phyloP scores from a whole-genome alignment of 2,888 invertebrate species.

The Diachrysia chrysitis region DNA sequence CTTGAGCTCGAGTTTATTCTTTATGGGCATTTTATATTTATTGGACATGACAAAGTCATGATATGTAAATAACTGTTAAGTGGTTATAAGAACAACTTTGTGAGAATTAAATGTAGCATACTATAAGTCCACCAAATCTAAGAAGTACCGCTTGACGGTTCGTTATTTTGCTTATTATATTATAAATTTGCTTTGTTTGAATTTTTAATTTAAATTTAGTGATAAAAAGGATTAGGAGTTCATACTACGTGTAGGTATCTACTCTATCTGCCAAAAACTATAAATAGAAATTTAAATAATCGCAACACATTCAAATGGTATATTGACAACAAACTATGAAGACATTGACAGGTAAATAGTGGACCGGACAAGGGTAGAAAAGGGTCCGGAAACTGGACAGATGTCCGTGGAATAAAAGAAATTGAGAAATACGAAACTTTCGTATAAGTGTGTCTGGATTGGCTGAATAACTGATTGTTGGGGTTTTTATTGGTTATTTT shows the following conservation, averaged over 20 bases:
- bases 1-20: background rate
- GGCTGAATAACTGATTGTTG: slow-evolving; percentile 48
- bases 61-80: background rate
- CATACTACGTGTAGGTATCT: no score
- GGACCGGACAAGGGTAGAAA: slow-evolving; percentile 79
- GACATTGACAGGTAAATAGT: slow-evolving; percentile 82
- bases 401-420: slow-evolving; percentile 80
- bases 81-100: background rate
- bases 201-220: no score
- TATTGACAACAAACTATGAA: slow-evolving; percentile 78
- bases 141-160: no score
- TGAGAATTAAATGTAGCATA: background rate
- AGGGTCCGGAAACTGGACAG: slow-evolving; percentile 80
- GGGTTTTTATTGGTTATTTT: slow-evolving; percentile 21
- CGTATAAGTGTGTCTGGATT: slow-evolving; percentile 57
- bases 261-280: background rate
- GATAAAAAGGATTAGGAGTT: no score
- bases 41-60: background rate
- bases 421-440: slow-evolving; percentile 70
- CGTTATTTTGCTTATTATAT: no score
- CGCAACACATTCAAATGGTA: slow-evolving; percentile 68
- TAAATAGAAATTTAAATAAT: background rate
- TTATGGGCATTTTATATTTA: slow-evolving; percentile 2
- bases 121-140: no score
- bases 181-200: no score